A percentile compares a stretch with the other conserved stretches of the same genome.
These are phyloP conservation scores for Sphaerodactylus townsendi DNA, from an alignment of 2,113 vertebrate species.

Conservation along the genomic window DNA sequence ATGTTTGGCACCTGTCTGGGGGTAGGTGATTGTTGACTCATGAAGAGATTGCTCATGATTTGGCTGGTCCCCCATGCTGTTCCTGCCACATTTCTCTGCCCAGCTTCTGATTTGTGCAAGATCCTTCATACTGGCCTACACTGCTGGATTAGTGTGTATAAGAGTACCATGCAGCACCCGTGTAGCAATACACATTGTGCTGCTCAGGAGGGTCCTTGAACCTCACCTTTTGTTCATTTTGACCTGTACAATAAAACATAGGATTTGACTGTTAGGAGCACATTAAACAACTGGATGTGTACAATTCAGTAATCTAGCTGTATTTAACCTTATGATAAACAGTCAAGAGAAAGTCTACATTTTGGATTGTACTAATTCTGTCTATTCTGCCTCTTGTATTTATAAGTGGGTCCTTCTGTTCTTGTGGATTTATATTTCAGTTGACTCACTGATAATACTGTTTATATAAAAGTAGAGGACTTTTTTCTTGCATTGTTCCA, in stretches of 20 bases:
- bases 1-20: not conserved
- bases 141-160: not conserved
- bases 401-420: not conserved
- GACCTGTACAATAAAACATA: not conserved
- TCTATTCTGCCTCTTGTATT: not conserved
- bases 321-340: constrained; percentile 4
- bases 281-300: not conserved
- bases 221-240: not conserved
- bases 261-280: not conserved
- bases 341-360: not conserved
- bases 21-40: not conserved
- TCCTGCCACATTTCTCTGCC: not conserved
- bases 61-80: not conserved
- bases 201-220: not conserved
- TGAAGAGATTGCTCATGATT: not conserved
- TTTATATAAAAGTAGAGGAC: constrained; percentile 1
- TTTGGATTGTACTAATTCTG: not conserved
- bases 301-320: not conserved
- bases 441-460: not conserved
- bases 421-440: not conserved
- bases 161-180: too few relatives aligned
- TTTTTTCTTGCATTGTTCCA: not conserved
- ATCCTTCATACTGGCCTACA: too few relatives aligned
- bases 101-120: too few relatives aligned
- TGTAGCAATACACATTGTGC: not conserved